These are phyloP conservation scores for Holcopasites calliopsidis DNA, from an alignment of 1,140 invertebrate species.

Conservation along the genomic window DNA sequence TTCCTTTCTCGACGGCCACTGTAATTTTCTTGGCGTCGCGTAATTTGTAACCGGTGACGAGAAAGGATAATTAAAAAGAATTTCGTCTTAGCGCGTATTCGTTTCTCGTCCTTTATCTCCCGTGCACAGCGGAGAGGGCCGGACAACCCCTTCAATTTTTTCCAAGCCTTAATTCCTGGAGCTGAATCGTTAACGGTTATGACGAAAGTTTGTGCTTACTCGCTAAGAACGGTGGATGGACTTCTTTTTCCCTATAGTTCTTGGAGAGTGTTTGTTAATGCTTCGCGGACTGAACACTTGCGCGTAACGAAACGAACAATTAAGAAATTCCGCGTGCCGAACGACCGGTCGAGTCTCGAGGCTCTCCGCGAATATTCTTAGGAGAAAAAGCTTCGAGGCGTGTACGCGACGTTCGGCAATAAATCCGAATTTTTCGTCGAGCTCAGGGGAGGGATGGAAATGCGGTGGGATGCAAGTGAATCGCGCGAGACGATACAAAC, in stretches of 20 bases:
- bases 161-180: neutral
- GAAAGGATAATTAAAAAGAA: conserved; percentile 16
- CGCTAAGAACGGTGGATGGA: neutral
- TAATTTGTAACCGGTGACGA: neutral
- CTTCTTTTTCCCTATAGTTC: neutral
- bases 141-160: neutral
- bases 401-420: conserved; percentile 32
- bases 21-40: neutral
- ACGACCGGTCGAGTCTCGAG: conserved; percentile 25
- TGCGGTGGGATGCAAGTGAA: conserved; percentile 7
- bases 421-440: conserved; percentile 60
- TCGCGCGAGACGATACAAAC: conserved; percentile 19
- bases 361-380: conserved; percentile 20
- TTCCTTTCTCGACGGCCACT: neutral
- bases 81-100: neutral
- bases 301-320: conserved; percentile 50
- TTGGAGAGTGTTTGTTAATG: neutral
- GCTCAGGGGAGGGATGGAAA: neutral
- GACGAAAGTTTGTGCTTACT: neutral
- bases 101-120: conserved; percentile 12
- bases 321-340: conserved; percentile 47
- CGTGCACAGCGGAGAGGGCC: neutral
- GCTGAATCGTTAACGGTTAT: conserved; percentile 1
- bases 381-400: conserved; percentile 27
- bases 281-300: neutral